These are phyloP conservation scores for Laticauda laticaudata DNA, from an alignment of 2,113 vertebrate species.

Conservation along the genomic window DNA sequence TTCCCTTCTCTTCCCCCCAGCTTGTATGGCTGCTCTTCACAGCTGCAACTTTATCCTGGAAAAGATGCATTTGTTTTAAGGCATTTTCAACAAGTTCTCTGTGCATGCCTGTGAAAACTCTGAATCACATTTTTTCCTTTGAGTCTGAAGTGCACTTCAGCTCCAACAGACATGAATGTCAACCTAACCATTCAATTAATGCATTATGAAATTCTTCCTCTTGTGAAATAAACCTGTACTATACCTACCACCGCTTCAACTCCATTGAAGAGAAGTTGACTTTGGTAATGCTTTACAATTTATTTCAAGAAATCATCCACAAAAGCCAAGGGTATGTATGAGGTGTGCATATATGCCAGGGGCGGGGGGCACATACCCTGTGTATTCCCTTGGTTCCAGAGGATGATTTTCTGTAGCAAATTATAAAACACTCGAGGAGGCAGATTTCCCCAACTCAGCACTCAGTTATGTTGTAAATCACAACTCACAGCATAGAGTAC, in stretches of 20 bases:
- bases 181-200: background rate
- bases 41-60: background rate
- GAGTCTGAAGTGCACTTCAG: background rate
- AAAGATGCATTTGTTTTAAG: background rate
- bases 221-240: background rate
- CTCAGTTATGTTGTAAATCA: background rate
- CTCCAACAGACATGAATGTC: background rate
- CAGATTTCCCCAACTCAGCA: background rate
- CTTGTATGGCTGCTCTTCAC: background rate
- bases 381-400: background rate
- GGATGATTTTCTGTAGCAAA: slow-evolving; percentile 5
- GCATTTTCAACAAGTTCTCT: background rate
- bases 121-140: background rate
- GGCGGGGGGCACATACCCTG: background rate
- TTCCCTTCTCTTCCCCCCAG: background rate
- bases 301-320: background rate
- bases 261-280: background rate
- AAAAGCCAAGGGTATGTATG: background rate
- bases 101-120: background rate
- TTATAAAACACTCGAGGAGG: background rate
- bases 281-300: background rate
- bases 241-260: background rate
- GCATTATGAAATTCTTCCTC: background rate
- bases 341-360: background rate
- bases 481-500: background rate